Base-by-base conservation (phyloP, 2,113 vertebrate genomes). In the Probosciger aterrimus region DNA sequence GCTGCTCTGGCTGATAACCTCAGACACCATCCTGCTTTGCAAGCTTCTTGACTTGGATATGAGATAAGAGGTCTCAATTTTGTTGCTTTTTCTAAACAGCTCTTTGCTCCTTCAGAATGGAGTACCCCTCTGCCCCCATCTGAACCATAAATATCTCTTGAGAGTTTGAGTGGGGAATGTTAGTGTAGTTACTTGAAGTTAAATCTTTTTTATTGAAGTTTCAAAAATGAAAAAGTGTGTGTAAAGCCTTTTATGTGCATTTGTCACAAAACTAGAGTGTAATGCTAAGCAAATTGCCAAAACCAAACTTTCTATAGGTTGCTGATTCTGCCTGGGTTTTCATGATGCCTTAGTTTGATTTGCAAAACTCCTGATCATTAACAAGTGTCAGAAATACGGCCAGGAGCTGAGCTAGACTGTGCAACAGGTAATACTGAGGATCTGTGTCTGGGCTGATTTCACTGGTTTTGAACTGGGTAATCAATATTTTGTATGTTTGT, bases 1-100 rank as follows among this genome's bases (percentile, higher is more conserved):
- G 44, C n/a, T 89, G 49, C 25, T 59, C 64, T 37, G 30, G 31
- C 19, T 0, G 14, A 87, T 80, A 76, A 84, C 27, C 37, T 82
- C 4, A 1, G 65, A 12, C 0, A 0, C 43, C 43, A 10, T 89
- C 52, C 10, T 0, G 0, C 53, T 64, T 79, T 77, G 17, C 46
- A 47, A 37, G 33, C 25, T 77, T 76, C 53, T 53, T 91, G 47
- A 65, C 19, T 65, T 50, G 5, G 44, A 49, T 70, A n/a, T 3
- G 11, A 83, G 68, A 73, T 46, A 84, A 65, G 37, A 83, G 6
- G 71, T 60, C 53, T 53, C 30, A 28, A n/a, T 91, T 82, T 73
- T 71, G 5, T 77, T 82, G 30, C 22, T 80, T 7, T 94, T 84
- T 65, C 18, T 71, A 83, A 80, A 5, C 11, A 53, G 13, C 9